Evolutionary conservation across 2,888 invertebrate genomes (phyloP).

Genomic region (Drosophila stalkeri): DNA sequence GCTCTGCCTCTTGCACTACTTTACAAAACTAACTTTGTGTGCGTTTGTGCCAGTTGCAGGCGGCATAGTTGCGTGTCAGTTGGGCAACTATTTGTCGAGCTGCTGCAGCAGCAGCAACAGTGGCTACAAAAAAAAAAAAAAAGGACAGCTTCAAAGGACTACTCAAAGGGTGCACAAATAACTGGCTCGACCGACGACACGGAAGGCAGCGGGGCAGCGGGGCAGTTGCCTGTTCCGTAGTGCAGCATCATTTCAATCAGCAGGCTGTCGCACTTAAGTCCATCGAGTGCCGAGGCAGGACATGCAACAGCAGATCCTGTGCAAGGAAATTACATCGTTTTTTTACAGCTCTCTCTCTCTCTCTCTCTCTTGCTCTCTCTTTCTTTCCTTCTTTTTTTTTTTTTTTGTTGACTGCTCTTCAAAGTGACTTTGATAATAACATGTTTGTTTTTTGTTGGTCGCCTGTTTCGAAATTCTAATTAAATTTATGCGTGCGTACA

Average conservation of each 20-base stretch:
- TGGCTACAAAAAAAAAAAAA: conserved; percentile 33
- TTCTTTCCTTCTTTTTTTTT: neutral
- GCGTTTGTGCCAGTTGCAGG: conserved; percentile 59
- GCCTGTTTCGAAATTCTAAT: conserved; percentile 60
- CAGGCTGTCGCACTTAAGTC: conserved; percentile 15
- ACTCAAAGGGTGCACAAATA: conserved; percentile 45
- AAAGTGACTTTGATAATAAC: conserved; percentile 57
- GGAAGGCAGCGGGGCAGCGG: conserved; percentile 31
- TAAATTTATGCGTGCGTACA: conserved; percentile 58
- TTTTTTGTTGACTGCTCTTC: conserved; percentile 3
- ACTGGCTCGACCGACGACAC: conserved; percentile 21
- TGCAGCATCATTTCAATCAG: conserved; percentile 48
- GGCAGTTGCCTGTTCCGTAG: neutral
- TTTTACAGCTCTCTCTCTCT: neutral
- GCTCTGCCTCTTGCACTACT: conserved; percentile 3
- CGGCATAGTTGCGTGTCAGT: conserved; percentile 68
- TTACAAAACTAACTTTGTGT: conserved; percentile 13
- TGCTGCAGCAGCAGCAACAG: conserved; percentile 25
- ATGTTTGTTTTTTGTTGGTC: conserved; percentile 13
- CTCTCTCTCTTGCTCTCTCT: too few relatives aligned
- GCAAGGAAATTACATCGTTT: conserved; percentile 48
- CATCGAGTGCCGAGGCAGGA: conserved; percentile 16
- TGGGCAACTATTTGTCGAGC: conserved; percentile 74
- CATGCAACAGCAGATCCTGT: conserved; percentile 19
- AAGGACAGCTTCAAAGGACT: conserved; percentile 15